These are phyloP conservation scores for Cherax quadricarinatus DNA, from an alignment of 1,140 invertebrate genomes.

Conservation along the genomic window DNA sequence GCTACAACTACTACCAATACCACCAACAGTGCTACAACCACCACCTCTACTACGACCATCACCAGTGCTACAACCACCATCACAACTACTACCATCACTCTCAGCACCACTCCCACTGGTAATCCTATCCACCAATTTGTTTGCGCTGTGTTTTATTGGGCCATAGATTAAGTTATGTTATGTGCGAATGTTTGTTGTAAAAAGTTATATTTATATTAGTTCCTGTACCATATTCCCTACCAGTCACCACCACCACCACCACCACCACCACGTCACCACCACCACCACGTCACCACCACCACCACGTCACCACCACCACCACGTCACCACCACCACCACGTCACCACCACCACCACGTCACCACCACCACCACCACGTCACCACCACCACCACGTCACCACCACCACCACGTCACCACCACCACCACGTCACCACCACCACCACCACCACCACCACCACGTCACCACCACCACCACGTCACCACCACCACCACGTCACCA, in stretches of 20 bases:
- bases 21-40: neutral
- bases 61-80: neutral
- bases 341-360: no score
- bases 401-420: no score
- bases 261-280: neutral
- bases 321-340: no score
- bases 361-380: no score
- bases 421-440: no score
- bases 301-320: no score
- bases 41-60: neutral
- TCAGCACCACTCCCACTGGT: neutral
- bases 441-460: neutral
- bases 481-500: no score
- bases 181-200: neutral
- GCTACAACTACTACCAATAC: neutral
- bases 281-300: no score
- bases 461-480: no score
- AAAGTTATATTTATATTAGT: neutral
- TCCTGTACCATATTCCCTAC: neutral
- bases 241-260: neutral
- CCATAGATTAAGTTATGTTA: constrained; percentile 12
- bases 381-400: no score
- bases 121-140: constrained; percentile 5
- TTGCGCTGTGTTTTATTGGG: neutral
- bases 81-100: neutral